Evolutionary conservation across 2,797 vertebrate species (phyloP).

Genomic region (Aphelocoma californica): DNA sequence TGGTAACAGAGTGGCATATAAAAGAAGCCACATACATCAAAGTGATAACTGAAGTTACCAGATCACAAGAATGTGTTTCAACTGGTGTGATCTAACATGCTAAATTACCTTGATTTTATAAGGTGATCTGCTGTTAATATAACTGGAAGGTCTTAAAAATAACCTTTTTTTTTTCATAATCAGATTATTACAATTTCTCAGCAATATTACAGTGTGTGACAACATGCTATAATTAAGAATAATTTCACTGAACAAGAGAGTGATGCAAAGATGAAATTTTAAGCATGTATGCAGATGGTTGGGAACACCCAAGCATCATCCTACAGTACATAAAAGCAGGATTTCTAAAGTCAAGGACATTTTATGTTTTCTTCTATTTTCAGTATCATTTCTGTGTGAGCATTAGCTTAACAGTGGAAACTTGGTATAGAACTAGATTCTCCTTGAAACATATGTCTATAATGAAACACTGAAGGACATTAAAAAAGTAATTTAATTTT

Average conservation of each 20-base stretch:
- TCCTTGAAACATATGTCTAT: background rate
- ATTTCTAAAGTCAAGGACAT: background rate
- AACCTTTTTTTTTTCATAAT: background rate
- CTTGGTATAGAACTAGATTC: background rate
- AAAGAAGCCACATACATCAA: background rate
- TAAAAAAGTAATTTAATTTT: background rate
- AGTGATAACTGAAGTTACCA: background rate
- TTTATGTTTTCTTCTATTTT: background rate
- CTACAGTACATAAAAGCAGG: background rate
- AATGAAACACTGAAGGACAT: background rate
- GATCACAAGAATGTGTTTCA: conserved; percentile 33
- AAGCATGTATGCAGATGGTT: background rate
- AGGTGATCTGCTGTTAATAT: background rate
- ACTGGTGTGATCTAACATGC: background rate
- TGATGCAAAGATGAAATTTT: conserved; percentile 16
- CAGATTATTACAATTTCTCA: conserved; percentile 12
- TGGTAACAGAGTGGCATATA: background rate
- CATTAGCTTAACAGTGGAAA: conserved; percentile 11
- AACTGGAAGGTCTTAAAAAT: conserved; percentile 19
- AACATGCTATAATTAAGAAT: background rate
- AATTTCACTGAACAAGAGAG: background rate
- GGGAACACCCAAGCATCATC: background rate
- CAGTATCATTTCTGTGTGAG: background rate
- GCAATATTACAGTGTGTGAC: conserved; percentile 2
- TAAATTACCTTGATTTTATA: conserved; percentile 15